phyloP scores from a whole-genome alignment of 2,797 vertebrate species.

The Australoheros facetus region DNA sequence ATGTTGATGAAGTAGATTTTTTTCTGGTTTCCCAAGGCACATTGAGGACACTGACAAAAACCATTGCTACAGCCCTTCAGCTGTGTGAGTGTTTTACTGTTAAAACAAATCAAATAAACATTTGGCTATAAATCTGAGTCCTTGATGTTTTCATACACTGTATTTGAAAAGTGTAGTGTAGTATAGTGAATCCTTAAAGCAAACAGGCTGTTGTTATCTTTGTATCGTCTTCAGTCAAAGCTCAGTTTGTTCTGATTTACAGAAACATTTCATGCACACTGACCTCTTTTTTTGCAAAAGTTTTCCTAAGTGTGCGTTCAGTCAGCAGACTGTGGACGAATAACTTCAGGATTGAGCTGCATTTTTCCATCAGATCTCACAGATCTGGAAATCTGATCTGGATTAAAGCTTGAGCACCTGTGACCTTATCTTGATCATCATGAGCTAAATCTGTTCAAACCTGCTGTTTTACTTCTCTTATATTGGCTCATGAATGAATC shows the following conservation, averaged over 20 bases:
- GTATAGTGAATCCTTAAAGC: background rate
- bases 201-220: background rate
- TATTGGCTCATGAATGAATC: background rate
- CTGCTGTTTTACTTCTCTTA: background rate
- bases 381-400: background rate
- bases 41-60: background rate
- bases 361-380: background rate
- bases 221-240: background rate
- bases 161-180: background rate
- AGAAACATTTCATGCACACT: background rate
- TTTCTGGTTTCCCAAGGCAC: background rate
- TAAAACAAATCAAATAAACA: too few relatives aligned
- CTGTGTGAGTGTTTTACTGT: background rate
- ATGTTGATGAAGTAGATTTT: background rate
- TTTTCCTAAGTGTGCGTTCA: background rate
- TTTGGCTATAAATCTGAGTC: background rate
- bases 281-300: background rate
- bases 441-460: background rate
- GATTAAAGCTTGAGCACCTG: background rate
- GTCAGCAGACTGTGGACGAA: background rate
- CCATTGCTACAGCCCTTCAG: background rate
- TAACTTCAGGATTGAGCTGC: background rate
- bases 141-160: background rate
- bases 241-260: background rate
- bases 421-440: background rate